These are phyloP conservation scores for Neomonachus schauinslandi DNA, from an alignment of 2,113 vertebrate genomes.

Conservation along the genomic window DNA sequence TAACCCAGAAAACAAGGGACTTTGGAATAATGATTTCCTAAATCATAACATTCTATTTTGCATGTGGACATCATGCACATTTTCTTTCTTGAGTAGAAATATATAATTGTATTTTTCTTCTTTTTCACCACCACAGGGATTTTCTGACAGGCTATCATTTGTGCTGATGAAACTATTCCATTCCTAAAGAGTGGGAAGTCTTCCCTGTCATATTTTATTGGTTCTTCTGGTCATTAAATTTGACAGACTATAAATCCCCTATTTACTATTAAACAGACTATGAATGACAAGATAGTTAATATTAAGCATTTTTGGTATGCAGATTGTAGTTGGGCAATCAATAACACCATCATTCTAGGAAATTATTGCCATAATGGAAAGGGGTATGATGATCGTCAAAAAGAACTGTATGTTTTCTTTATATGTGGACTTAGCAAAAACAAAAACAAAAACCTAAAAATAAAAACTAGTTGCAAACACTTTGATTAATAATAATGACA, in stretches of 20 bases:
- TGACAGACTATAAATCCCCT: slow-evolving; percentile 69
- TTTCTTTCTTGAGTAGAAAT: slow-evolving; percentile 44
- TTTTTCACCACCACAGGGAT: slow-evolving; percentile 19
- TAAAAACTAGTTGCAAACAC: slow-evolving; percentile 74
- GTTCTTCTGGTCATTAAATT: slow-evolving; percentile 68
- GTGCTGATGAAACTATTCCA: slow-evolving; percentile 50
- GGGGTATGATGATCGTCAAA: slow-evolving; percentile 5
- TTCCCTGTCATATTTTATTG: slow-evolving; percentile 70
- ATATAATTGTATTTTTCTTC: slow-evolving; percentile 41
- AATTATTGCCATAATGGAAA: slow-evolving; percentile 67
- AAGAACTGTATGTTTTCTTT: slow-evolving; percentile 67
- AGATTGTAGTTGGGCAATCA: slow-evolving; percentile 67
- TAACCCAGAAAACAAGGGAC: background rate
- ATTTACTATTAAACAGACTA: slow-evolving; percentile 61
- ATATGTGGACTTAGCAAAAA: slow-evolving; percentile 58
- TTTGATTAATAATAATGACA: slow-evolving; percentile 66
- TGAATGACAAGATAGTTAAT: slow-evolving; percentile 61
- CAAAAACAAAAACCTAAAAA: slow-evolving; percentile 72
- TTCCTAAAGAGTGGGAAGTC: slow-evolving; percentile 57
- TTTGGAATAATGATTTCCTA: slow-evolving; percentile 16
- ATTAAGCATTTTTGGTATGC: slow-evolving; percentile 60
- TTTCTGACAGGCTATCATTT: slow-evolving; percentile 62
- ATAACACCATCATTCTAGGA: slow-evolving; percentile 28
- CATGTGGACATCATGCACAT: background rate
- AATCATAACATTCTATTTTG: slow-evolving; percentile 34